phyloP scores from a whole-genome alignment of 2,113 vertebrate genomes.

The Peromyscus leucopus region DNA sequence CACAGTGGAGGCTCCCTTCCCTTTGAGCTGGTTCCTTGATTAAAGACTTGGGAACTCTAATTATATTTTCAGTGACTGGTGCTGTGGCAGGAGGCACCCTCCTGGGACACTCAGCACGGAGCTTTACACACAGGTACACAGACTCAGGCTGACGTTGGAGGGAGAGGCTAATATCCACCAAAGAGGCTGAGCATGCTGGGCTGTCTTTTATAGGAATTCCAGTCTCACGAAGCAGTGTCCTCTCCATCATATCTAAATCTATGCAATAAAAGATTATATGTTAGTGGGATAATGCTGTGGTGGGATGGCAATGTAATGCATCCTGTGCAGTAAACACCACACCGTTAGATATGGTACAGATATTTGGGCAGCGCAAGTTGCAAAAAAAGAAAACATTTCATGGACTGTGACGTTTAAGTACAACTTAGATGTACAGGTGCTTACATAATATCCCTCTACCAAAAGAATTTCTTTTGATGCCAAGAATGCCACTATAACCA shows the following conservation, averaged over 20 bases:
- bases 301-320: not conserved
- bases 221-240: not conserved
- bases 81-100: not conserved
- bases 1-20: not conserved
- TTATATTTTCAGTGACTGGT: not conserved
- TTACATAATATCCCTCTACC: not conserved
- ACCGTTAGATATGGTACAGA: not conserved
- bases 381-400: conserved; percentile 45
- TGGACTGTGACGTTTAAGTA: not conserved
- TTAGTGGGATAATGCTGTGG: not conserved
- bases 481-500: not conserved
- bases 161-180: not conserved
- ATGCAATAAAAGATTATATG: not conserved
- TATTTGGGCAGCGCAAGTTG: not conserved
- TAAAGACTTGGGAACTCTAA: not conserved
- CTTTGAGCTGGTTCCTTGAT: not conserved
- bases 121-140: not conserved
- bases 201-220: not conserved
- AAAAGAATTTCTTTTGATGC: not conserved
- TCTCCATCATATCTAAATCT: not conserved
- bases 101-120: not conserved
- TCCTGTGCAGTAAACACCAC: not conserved
- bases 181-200: not conserved
- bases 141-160: not conserved
- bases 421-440: not conserved